Evolutionary conservation across 2,888 invertebrate species (phyloP), one percentile per base, ranked within the genome.

Genomic region (Caenorhabditis doughertyi): DNA sequence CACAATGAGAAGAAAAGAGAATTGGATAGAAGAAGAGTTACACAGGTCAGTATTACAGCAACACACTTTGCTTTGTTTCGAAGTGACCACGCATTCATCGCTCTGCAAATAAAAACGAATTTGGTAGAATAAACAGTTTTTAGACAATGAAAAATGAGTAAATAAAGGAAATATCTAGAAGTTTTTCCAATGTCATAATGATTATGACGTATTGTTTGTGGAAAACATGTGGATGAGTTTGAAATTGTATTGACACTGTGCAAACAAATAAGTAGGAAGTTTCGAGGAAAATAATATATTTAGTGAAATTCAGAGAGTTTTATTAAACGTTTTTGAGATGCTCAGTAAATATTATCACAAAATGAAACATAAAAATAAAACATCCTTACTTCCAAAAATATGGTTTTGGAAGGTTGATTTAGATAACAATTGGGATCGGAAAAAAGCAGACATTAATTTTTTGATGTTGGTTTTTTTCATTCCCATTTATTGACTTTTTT

Each of bases 21-120:
- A 47, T 47, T 47, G 44, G 18, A 47, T 47, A 18, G 44, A 2
- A 4, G 68, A 60, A 4, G 70, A 68, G 64, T 83, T 83, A 70
- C 83, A 83, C 47, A 79, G 65, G 42, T 70, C 70, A 44, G 79
- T 73, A 18, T 70, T 79, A 68, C 83, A 83, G 70, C 83, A 83
- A 35, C 83, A 83, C 5, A 74, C 65, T 58, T 79, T 74, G 42
- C 68, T 65, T 73, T 74, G 70, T 58, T 64, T 67, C 35, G 83
- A 79, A 51, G 68, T 83, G 58, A 58, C 65, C 62, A 83, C 79
- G 64, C 83, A 83, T 53, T 83, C 79, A 65, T 83, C 71, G 7
- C 13, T 32, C 83, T 83, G 83, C 55, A 83, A 74, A 44, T 21
- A 35, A 47, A 29, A 7, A 16, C 2, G 29, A 23, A 42, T 39